Evolutionary conservation across 37 sponge, comb jelly and placozoan genomes (phyloP).

Genomic region (Agelas oroides): DNA sequence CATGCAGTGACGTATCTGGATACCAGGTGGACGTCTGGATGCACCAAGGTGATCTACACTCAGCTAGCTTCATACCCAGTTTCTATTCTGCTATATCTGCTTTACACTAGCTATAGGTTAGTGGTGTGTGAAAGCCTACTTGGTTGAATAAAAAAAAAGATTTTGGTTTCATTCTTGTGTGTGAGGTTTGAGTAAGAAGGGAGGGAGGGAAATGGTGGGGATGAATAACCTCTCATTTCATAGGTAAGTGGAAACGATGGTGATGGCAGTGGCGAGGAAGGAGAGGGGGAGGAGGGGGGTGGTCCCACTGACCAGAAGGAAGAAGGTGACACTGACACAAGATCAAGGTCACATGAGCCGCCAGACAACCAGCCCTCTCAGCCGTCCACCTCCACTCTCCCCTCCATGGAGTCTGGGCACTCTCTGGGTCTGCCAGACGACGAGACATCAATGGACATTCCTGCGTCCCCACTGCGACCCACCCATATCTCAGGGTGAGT

Average conservation of each 20-base stretch:
- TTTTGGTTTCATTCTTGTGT: too few species aligned
- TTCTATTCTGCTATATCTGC: too few species aligned
- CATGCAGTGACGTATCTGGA: too few species aligned
- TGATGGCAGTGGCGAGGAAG: conserved; percentile 12
- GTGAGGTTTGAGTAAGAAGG: not conserved
- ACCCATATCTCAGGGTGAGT: not conserved
- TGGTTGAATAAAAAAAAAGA: too few species aligned
- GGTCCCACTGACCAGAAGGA: conserved; percentile 2
- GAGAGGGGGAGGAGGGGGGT: not conserved
- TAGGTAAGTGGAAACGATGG: not conserved
- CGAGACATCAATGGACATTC: conserved; percentile 37
- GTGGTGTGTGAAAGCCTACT: too few species aligned
- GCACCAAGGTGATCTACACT: too few species aligned
- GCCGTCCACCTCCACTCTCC: not conserved
- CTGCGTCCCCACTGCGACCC: conserved; percentile 11
- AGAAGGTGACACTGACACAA: not conserved
- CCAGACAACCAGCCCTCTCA: not conserved
- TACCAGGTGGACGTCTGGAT: too few species aligned
- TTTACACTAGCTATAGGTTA: too few species aligned
- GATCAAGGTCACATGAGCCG: not conserved
- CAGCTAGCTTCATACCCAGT: too few species aligned
- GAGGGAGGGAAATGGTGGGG: not conserved
- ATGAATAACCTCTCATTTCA: too few species aligned
- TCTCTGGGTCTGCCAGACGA: conserved; percentile 54
- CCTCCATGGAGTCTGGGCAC: not conserved